Base-by-base conservation (phyloP, 2,888 invertebrate species). In the Sabellastarte sp. region DNA sequence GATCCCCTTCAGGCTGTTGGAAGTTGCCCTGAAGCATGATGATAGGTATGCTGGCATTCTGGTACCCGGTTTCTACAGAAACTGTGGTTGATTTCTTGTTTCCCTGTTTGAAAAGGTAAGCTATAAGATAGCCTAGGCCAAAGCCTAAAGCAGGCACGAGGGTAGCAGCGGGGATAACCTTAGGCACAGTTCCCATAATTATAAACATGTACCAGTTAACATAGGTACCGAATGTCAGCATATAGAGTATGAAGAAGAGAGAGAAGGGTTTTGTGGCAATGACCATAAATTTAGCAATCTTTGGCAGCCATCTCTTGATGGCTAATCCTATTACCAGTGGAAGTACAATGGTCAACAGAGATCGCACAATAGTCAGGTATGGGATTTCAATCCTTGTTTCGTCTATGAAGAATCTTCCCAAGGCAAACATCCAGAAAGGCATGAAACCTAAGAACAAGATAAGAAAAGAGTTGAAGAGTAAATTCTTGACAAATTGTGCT, bases 401-500 rank as follows among this genome's bases (percentile, higher is more conserved):
- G n/a, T 77, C 75, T 3, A 77, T 76, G 29, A 76, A 76, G 41
- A 63, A 60, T 30, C 72, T 65, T 2, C 86, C 86, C 41, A 87
- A 73, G 1, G 85, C 78, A 65, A 81, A 84, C 73, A 87, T 72
- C 87, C 87, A 87, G 4, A 86, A 69, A 0, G 86, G 86, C 79
- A 87, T 84, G 81, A 86, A 82, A 10, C 78, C 85, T 84, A 74
- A 33, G 28, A 53, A 20, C 41, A 41, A 41, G 20, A 41, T 15
- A 41, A 41, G 20, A 41, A 41, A n/a, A n/a, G n/a, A n/a, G n/a
- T n/a, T n/a, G n/a, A n/a, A n/a, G n/a, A n/a, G n/a, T n/a, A n/a
- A n/a, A n/a, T n/a, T n/a, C n/a, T n/a, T n/a, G n/a, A n/a, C n/a
- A n/a, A n/a, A n/a, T n/a, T n/a, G n/a, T n/a, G n/a, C n/a, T n/a